Conservation (phyloP, 1,140 invertebrate genomes). For the Polypedilum pembai region DNA sequence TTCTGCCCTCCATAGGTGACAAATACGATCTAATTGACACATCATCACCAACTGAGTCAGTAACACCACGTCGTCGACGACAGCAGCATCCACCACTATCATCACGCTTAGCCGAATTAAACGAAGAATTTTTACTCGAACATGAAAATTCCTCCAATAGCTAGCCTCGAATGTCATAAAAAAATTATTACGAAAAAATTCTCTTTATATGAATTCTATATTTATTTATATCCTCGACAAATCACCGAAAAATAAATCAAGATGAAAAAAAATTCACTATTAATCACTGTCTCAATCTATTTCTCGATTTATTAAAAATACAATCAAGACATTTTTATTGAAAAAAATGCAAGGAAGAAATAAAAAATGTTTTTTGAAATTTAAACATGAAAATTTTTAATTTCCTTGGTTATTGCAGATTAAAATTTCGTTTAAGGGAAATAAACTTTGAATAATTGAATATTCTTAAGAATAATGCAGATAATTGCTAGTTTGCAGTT, state of each 20-base stretch:
- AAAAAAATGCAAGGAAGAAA: too few species aligned
- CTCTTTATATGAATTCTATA: neutral
- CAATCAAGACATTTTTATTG: too few species aligned
- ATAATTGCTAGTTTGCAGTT: too few species aligned
- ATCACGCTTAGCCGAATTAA: slow-evolving; percentile 5
- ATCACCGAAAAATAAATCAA: neutral
- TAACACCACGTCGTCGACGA: slow-evolving; percentile 17
- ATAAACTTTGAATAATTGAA: too few species aligned
- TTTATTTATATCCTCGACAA: too few species aligned
- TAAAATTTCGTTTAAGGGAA: too few species aligned
- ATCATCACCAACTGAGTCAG: slow-evolving; percentile 52
- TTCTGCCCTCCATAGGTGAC: slow-evolving; percentile 58
- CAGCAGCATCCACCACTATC: neutral
- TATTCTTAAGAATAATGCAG: too few species aligned
- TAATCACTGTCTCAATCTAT: too few species aligned
- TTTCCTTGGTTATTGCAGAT: too few species aligned
- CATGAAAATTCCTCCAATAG: neutral
- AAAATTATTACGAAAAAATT: neutral
- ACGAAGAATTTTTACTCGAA: slow-evolving; percentile 21
- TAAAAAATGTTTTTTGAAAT: too few species aligned
- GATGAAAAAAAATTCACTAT: neutral
- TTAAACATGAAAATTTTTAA: too few species aligned
- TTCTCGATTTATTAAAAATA: too few species aligned
- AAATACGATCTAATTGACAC: slow-evolving; percentile 57
- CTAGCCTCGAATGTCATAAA: neutral